These are phyloP conservation scores for Wasmannia auropunctata DNA, from an alignment of 1,140 invertebrate species.

Conservation along the genomic window DNA sequence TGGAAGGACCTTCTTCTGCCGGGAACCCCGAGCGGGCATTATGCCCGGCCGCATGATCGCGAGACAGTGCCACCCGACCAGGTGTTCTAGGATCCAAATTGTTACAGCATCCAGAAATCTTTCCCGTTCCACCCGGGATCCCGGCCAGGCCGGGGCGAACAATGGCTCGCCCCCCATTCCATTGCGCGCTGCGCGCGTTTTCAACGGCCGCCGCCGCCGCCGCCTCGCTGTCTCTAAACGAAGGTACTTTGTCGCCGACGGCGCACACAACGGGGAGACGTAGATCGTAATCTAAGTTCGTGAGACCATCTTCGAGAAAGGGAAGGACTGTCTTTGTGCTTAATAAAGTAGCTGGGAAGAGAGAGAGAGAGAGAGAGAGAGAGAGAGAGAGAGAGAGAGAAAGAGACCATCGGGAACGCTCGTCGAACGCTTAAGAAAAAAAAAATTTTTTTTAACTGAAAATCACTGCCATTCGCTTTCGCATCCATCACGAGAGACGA, in stretches of 20 bases:
- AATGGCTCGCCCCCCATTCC: conserved; percentile 72
- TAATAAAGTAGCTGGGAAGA: conserved; percentile 43
- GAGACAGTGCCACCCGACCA: conserved; percentile 78
- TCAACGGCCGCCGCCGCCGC: conserved; percentile 54
- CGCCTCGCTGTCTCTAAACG: conserved; percentile 62
- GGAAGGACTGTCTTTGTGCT: conserved; percentile 56
- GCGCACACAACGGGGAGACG: conserved; percentile 39
- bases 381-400: too few species aligned
- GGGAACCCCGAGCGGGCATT: too few species aligned
- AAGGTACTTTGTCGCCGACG: conserved; percentile 70
- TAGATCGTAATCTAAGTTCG: conserved; percentile 69
- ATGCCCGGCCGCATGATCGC: conserved; percentile 66
- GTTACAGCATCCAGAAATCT: conserved; percentile 82
- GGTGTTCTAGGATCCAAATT: conserved; percentile 77
- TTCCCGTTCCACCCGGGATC: conserved; percentile 57
- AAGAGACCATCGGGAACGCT: too few species aligned
- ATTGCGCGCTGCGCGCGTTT: conserved; percentile 40
- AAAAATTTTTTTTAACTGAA: not conserved
- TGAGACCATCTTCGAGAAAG: conserved; percentile 59
- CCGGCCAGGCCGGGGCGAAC: conserved; percentile 74
- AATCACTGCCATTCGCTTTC: not conserved
- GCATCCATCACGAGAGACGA: not conserved
- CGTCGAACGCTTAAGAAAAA: not conserved
- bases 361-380: too few species aligned
- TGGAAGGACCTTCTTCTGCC: conserved; percentile 44